These are phyloP conservation scores for Chaitophorus viminalis DNA, from an alignment of 2,888 invertebrate species.

Conservation along the genomic window DNA sequence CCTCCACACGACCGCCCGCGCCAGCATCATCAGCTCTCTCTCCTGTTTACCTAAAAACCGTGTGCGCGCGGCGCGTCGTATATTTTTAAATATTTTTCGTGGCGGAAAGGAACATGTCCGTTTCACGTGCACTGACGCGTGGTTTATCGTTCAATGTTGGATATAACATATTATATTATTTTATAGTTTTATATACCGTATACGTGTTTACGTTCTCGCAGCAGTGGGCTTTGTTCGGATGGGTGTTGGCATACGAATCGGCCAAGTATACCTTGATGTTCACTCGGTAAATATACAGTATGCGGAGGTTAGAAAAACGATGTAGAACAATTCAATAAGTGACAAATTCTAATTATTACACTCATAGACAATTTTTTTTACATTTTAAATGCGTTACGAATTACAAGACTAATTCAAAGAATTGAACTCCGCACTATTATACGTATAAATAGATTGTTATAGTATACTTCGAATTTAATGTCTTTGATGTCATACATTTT, in stretches of 20 bases:
- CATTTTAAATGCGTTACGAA: too few relatives aligned
- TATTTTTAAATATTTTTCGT: conserved; percentile 54
- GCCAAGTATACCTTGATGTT: neutral
- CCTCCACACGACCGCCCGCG: neutral
- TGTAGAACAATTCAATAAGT: too few relatives aligned
- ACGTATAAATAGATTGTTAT: too few relatives aligned
- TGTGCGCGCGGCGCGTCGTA: conserved; percentile 14
- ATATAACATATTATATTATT: conserved; percentile 4
- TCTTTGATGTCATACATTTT: too few relatives aligned
- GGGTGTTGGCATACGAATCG: neutral
- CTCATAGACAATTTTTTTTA: too few relatives aligned
- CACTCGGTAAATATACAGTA: too few relatives aligned
- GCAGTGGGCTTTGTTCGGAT: neutral
- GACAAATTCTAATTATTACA: too few relatives aligned
- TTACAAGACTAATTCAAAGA: too few relatives aligned
- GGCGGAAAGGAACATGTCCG: neutral
- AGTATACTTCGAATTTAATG: too few relatives aligned
- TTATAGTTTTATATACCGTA: neutral
- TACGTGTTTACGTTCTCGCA: neutral
- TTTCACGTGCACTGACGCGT: neutral
- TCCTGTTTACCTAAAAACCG: conserved; percentile 57
- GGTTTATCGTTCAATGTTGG: neutral
- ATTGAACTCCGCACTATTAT: too few relatives aligned
- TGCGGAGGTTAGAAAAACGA: too few relatives aligned
- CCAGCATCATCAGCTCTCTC: conserved; percentile 4